Evolutionary conservation across 37 sponge, comb jelly and placozoan genomes (phyloP).

Genomic region (Dysidea cf. avara): DNA sequence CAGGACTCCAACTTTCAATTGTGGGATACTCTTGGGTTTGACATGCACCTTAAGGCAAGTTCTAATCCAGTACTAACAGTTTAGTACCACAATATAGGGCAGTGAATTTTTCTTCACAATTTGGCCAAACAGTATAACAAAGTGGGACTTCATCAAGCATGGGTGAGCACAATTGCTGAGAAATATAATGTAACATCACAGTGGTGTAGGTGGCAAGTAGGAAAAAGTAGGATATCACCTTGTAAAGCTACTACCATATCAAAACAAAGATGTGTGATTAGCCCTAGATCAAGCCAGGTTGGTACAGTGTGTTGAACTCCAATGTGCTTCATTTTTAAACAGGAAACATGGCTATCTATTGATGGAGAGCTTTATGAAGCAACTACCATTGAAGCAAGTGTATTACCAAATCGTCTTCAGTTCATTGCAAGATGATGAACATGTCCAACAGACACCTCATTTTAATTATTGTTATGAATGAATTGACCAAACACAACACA

Average conservation of each 20-base stretch:
- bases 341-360: conserved; percentile 55
- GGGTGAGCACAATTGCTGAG: conserved; percentile 30
- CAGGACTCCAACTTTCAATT: neutral
- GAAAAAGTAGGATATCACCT: neutral
- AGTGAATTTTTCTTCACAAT: conserved; percentile 1
- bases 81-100: neutral
- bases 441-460: conserved; percentile 25
- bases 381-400: conserved; percentile 33
- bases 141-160: conserved; percentile 43
- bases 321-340: neutral
- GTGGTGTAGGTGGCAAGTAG: neutral
- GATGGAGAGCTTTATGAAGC: conserved; percentile 76
- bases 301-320: neutral
- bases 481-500: conserved; percentile 3
- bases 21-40: too few species aligned
- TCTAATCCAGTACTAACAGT: too few species aligned
- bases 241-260: neutral
- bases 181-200: neutral
- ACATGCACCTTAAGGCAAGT: too few species aligned
- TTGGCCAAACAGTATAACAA: conserved; percentile 31
- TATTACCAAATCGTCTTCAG: conserved; percentile 45
- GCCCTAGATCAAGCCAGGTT: neutral
- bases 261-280: neutral
- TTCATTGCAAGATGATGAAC: conserved; percentile 62
- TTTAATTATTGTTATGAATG: conserved; percentile 2